phyloP scores from a whole-genome alignment of 2,113 vertebrate genomes.

The Stomatorhinus ivindoensis region DNA sequence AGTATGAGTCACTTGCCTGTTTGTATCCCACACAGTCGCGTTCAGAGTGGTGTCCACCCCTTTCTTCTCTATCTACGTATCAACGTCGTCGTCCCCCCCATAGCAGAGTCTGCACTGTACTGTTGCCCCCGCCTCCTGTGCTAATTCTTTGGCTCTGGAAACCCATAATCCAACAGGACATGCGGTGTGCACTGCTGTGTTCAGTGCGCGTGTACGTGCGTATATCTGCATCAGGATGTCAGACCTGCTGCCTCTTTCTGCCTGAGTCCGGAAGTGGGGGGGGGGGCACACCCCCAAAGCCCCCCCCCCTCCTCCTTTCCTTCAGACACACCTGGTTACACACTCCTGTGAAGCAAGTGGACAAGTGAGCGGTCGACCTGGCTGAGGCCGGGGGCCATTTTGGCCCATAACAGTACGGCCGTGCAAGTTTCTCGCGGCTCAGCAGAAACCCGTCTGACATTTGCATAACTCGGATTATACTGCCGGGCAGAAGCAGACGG shows the following conservation, averaged over 20 bases:
- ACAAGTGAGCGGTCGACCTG: not conserved
- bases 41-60: not conserved
- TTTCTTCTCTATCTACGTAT: not conserved
- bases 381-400: not conserved
- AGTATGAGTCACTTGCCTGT: slow-evolving; percentile 35
- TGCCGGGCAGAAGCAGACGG: not conserved
- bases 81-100: not conserved
- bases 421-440: not conserved
- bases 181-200: not conserved
- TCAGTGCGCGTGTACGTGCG: not conserved
- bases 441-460: not conserved
- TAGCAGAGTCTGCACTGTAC: slow-evolving; percentile 16
- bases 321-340: not conserved
- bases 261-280: not conserved
- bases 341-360: not conserved
- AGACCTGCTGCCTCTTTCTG: not conserved
- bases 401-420: not conserved
- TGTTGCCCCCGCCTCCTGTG: not conserved
- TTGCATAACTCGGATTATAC: not conserved
- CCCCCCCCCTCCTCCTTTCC: not conserved
- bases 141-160: slow-evolving; percentile 17
- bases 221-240: not conserved
- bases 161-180: not conserved
- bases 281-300: not conserved
- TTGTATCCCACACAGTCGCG: not conserved